Conservation (phyloP, 2,888 invertebrate species). For the Glyphotaelius pellucidus region DNA sequence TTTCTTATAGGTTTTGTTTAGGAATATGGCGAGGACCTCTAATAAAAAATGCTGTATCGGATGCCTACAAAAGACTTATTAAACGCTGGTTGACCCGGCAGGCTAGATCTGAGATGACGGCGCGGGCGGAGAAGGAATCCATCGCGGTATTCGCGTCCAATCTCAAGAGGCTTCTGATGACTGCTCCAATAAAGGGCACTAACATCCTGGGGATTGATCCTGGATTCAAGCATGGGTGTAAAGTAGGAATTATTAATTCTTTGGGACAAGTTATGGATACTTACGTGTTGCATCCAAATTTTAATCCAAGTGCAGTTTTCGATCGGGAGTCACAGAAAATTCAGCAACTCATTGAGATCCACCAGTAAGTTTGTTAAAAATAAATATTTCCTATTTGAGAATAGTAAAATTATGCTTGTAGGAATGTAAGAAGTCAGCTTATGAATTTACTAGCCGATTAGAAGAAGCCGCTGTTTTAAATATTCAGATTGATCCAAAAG, state of each 20-base stretch:
- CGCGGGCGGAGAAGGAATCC: slow-evolving; percentile 87
- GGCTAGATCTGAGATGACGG: slow-evolving; percentile 85
- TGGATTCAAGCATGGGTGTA: slow-evolving; percentile 93
- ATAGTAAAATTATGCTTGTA: not conserved
- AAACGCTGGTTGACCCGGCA: slow-evolving; percentile 83
- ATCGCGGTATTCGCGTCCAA: slow-evolving; percentile 91
- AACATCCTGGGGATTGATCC: slow-evolving; percentile 93
- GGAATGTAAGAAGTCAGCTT: not conserved
- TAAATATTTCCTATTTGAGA: not conserved
- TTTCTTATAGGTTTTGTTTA: slow-evolving; percentile 71
- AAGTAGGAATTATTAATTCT: slow-evolving; percentile 86
- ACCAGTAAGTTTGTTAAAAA: slow-evolving; percentile 73
- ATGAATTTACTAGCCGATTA: not conserved
- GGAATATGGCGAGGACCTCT: slow-evolving; percentile 73
- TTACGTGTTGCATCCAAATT: slow-evolving; percentile 82
- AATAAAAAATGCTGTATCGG: slow-evolving; percentile 73
- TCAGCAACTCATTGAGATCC: slow-evolving; percentile 77
- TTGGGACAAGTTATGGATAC: slow-evolving; percentile 84
- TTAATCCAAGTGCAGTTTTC: slow-evolving; percentile 72
- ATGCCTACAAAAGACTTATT: slow-evolving; percentile 75
- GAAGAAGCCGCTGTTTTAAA: not conserved
- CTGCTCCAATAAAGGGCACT: slow-evolving; percentile 88
- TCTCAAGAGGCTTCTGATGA: slow-evolving; percentile 88
- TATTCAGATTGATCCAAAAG: not conserved
- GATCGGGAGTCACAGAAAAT: slow-evolving; percentile 74